Percentiles rank a stretch among this genome's conserved stretches.
These are phyloP conservation scores for Apamea monoglypha DNA, from an alignment of 2,888 invertebrate genomes.

Conservation along the genomic window DNA sequence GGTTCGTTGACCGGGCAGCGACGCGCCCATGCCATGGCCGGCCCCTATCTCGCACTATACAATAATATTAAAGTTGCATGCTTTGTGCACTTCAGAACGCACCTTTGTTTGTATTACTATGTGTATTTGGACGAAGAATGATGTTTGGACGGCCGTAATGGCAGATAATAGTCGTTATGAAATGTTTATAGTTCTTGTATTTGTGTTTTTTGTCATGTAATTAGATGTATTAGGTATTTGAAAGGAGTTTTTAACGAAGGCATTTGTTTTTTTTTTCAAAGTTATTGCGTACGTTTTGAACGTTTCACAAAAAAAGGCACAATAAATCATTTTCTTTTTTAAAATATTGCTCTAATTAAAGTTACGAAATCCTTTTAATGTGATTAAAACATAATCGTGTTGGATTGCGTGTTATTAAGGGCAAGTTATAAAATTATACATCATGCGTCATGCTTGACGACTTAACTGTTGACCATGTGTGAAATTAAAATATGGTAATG, in stretches of 20 bases:
- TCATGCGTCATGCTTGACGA: constrained; percentile 39
- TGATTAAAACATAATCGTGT: constrained; percentile 43
- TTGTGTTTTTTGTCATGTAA: constrained; percentile 13
- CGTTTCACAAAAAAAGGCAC: background rate
- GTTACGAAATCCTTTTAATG: constrained; percentile 39
- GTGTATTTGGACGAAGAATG: constrained; percentile 52
- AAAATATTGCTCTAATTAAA: constrained; percentile 14
- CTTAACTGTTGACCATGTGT: constrained; percentile 50
- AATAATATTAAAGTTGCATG: constrained; percentile 70
- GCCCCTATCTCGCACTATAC: constrained; percentile 61
- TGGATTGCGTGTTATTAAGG: constrained; percentile 48
- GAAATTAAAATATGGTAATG: constrained; percentile 55
- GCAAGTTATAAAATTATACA: constrained; percentile 33
- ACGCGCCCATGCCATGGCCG: constrained; percentile 60
- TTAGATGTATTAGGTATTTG: background rate
- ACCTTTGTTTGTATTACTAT: constrained; percentile 66
- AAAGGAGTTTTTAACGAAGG: background rate
- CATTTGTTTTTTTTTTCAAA: background rate
- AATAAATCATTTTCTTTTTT: background rate
- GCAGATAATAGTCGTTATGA: constrained; percentile 14
- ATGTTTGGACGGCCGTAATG: constrained; percentile 41
- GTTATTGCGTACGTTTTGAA: background rate
- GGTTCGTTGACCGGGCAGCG: constrained; percentile 65
- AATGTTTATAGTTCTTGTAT: constrained; percentile 15
- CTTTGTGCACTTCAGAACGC: constrained; percentile 68